Percentiles rank a stretch among this genome's conserved stretches.
phyloP scores from a whole-genome alignment of 1,140 invertebrate genomes.

The Zophobas atratus region DNA sequence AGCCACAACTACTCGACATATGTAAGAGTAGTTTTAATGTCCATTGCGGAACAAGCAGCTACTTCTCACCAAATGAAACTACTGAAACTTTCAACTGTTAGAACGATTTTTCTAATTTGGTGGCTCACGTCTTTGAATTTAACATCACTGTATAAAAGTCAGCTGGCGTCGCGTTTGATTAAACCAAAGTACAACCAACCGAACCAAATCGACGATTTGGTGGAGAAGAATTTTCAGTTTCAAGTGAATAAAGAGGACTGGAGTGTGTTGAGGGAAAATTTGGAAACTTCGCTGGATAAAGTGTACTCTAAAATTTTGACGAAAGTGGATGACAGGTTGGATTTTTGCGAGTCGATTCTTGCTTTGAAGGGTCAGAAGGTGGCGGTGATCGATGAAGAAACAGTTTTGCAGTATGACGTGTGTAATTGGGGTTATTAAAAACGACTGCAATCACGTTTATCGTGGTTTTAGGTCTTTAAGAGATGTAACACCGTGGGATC shows the following conservation, averaged over 20 bases:
- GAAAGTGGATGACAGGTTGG: conserved; percentile 28
- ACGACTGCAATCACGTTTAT: background rate
- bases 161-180: conserved; percentile 48
- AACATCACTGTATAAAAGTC: conserved; percentile 49
- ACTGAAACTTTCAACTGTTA: background rate
- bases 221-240: conserved; percentile 34
- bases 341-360: conserved; percentile 35
- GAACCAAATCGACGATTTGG: conserved; percentile 31
- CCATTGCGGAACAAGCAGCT: conserved; percentile 28
- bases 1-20: background rate
- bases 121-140: conserved; percentile 40
- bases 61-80: conserved; percentile 4
- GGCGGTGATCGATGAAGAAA: conserved; percentile 47
- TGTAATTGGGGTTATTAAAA: background rate
- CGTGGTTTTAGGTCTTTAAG: conserved; percentile 38
- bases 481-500: conserved; percentile 14
- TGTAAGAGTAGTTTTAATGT: background rate
- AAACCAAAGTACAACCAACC: conserved; percentile 33
- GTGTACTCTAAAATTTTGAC: conserved; percentile 36
- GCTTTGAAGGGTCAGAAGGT: background rate
- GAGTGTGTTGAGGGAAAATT: conserved; percentile 43
- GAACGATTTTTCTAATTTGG: conserved; percentile 32
- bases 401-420: conserved; percentile 37
- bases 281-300: conserved; percentile 26
- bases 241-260: conserved; percentile 47